phyloP scores from a whole-genome alignment of 2,113 vertebrate genomes.

The Propithecus coquereli region DNA sequence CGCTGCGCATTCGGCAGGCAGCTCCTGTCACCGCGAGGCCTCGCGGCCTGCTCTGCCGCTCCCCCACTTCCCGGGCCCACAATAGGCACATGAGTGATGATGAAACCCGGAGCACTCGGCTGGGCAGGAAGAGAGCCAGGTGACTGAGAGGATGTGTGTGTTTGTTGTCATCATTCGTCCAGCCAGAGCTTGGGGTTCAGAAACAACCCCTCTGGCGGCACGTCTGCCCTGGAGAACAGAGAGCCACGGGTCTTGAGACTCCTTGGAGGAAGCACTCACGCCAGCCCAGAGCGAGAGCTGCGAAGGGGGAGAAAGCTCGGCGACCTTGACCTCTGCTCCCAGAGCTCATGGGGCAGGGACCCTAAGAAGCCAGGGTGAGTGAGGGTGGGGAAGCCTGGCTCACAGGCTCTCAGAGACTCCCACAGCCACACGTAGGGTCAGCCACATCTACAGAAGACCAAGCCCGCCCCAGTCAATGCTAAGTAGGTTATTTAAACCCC shows the following conservation, averaged over 20 bases:
- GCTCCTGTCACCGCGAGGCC: constrained; percentile 69
- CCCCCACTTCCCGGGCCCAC: constrained; percentile 33
- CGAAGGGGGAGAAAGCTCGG: background rate
- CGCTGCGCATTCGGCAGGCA: constrained; percentile 19
- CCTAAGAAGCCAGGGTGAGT: background rate
- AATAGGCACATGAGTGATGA: background rate
- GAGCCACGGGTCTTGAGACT: background rate
- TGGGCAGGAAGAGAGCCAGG: background rate
- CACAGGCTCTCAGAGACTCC: background rate
- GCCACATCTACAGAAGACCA: background rate
- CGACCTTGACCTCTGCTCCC: background rate
- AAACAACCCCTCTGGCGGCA: background rate
- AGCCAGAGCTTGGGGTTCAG: constrained; percentile 14
- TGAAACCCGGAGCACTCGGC: background rate
- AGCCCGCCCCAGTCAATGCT: background rate
- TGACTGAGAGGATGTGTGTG: background rate
- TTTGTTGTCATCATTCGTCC: constrained; percentile 27
- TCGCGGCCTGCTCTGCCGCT: constrained; percentile 37
- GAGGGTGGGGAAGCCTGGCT: background rate
- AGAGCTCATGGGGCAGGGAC: background rate
- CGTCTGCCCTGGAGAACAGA: accelerated
- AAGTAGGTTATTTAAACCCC: background rate
- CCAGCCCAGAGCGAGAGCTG: background rate
- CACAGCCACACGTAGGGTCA: background rate
- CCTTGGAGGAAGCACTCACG: background rate